Conservation (phyloP, 2,888 invertebrate genomes). For the Dasysyrphus tricinctus region DNA sequence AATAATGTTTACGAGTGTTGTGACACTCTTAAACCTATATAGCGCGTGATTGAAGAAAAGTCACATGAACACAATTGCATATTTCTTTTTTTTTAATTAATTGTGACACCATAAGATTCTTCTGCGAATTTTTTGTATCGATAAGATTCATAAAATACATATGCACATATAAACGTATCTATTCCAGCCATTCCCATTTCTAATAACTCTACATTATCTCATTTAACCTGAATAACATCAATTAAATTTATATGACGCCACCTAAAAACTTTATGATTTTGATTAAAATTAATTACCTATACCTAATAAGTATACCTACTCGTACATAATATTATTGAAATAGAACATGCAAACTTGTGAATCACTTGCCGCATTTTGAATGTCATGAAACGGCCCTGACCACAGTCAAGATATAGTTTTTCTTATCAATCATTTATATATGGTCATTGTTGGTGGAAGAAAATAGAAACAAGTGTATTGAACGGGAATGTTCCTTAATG, state of each 20-base stretch:
- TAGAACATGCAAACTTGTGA: conserved; percentile 1
- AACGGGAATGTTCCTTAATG: background rate
- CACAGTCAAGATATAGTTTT: conserved; percentile 56
- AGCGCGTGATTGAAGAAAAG: conserved; percentile 51
- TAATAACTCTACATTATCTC: background rate
- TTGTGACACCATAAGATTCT: conserved; percentile 15
- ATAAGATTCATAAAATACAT: background rate
- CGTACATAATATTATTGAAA: background rate
- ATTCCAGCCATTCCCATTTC: background rate
- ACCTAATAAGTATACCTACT: background rate
- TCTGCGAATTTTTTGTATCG: conserved; percentile 10
- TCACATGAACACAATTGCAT: conserved; percentile 54
- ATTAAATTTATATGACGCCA: conserved; percentile 26
- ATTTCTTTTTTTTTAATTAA: conserved; percentile 51
- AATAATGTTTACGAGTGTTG: conserved; percentile 24
- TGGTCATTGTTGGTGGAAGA: background rate
- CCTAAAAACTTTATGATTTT: conserved; percentile 19
- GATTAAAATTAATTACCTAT: conserved; percentile 4
- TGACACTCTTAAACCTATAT: conserved; percentile 5
- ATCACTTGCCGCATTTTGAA: conserved; percentile 22
- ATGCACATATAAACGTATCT: background rate
- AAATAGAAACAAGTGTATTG: background rate
- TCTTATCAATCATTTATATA: conserved; percentile 39
- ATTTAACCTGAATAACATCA: conserved; percentile 20
- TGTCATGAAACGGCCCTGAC: conserved; percentile 45